Base-by-base conservation (phyloP, 2,888 invertebrate species). In the Xylota segnis region DNA sequence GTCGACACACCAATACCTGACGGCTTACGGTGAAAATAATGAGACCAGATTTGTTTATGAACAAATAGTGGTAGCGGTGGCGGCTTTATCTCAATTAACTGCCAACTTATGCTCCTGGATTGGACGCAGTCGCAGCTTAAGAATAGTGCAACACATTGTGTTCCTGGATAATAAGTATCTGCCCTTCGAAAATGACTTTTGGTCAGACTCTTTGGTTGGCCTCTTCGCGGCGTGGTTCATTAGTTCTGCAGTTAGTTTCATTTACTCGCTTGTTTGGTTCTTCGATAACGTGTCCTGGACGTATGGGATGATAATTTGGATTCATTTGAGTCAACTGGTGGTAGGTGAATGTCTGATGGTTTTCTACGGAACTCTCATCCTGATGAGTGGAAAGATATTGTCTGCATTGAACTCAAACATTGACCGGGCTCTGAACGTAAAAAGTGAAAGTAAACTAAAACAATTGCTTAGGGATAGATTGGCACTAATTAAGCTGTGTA, bases 101-200 rank as follows among this genome's bases (percentile, higher is more conserved):
- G 29, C 7, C 14, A 18, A 9, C 5, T n/a, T n/a, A 2, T 40
- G 29, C 27, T 54, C 2, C 6, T 37, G 56, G 56, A 40, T 56
- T 5, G 32, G 32, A 9, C 16, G 70, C 12, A 6, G 16, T 10
- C 37, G n/a, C 1, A 16, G 1, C 16, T 43, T 70, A 12, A 45
- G 5, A 4, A 32, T 70, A n/a, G 56, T 70, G 9, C 16, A 70
- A 18, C 12, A 45, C 16, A 16, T 70, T 12, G 27, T 45, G n/a
- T 7, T 10, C 7, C 12, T 70, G 23, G 70, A 56, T 12, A 12
- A 43, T 9, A 56, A 70, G 12, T 63, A 63, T 29, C n/a, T 50
- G 27, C 16, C 12, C 9, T 16, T 34, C 32, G 7, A 50, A 50
- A 14, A 40, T 6, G 16, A 3, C 2, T 29, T n/a, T 7, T n/a